These are phyloP conservation scores for Panagrolaimus sp. DNA, from an alignment of 1,140 invertebrate genomes.

Conservation along the genomic window DNA sequence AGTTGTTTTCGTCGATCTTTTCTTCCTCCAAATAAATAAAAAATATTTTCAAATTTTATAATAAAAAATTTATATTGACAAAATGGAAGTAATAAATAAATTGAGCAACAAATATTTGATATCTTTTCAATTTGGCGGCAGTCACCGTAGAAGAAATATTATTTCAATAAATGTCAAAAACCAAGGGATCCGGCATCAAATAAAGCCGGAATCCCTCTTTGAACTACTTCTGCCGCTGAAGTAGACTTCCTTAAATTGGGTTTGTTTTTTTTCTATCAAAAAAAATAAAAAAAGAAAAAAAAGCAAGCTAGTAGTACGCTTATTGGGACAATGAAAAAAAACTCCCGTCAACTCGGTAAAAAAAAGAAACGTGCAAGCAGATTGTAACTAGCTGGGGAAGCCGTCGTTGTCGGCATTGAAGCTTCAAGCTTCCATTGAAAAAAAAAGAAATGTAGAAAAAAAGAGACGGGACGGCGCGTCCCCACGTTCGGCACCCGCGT, in stretches of 20 bases:
- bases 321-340: not conserved
- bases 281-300: conserved; percentile 6
- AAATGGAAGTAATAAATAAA: too few relatives aligned
- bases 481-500: conserved; percentile 15
- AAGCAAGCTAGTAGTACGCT: conserved; percentile 8
- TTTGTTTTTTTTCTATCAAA: conserved; percentile 5
- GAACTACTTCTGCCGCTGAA: not conserved
- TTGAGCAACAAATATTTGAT: too few relatives aligned
- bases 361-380: conserved; percentile 7
- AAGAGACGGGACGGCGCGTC: conserved; percentile 12
- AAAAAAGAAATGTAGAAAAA: not conserved
- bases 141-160: too few relatives aligned
- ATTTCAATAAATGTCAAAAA: too few relatives aligned
- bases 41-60: too few relatives aligned
- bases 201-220: too few relatives aligned
- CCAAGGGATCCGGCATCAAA: too few relatives aligned
- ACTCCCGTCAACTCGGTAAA: conserved; percentile 13
- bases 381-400: conserved; percentile 4
- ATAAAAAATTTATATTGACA: too few relatives aligned
- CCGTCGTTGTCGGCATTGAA: conserved; percentile 8
- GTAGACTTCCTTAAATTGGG: conserved; percentile 6
- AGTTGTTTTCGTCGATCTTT: not conserved
- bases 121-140: too few relatives aligned
- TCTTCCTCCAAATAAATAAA: too few relatives aligned
- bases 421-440: conserved; percentile 14